Evolutionary conservation across 1,140 invertebrate genomes (phyloP).

Genomic region (Heliconius himera): DNA sequence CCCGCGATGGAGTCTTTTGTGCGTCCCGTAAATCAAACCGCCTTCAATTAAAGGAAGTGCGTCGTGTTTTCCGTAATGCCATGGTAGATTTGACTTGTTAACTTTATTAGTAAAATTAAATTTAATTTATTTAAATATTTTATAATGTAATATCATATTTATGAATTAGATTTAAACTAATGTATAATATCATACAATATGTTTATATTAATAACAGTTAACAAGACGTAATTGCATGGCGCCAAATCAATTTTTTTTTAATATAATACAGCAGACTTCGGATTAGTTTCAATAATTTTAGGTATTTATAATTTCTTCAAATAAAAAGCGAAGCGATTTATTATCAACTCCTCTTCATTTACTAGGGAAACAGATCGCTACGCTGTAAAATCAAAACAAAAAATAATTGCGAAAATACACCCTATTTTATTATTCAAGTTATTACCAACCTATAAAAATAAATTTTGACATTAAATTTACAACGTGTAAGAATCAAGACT

Average conservation of each 20-base stretch:
- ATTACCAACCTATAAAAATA: not conserved
- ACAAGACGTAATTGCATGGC: too few species aligned
- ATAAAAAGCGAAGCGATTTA: too few species aligned
- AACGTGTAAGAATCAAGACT: not conserved
- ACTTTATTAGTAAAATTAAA: constrained; percentile 27
- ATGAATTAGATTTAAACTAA: not conserved
- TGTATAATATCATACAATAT: too few species aligned
- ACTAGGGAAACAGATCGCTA: too few species aligned
- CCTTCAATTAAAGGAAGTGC: constrained; percentile 33
- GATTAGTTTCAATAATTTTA: too few species aligned
- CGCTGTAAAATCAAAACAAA: too few species aligned
- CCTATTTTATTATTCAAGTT: not conserved
- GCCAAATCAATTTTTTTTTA: not conserved
- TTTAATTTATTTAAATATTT: not conserved
- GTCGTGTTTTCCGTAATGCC: constrained; percentile 4
- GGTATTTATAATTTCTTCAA: too few species aligned
- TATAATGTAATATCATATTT: not conserved
- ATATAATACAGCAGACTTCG: not conserved
- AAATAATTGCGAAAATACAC: too few species aligned
- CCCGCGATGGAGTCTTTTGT: constrained; percentile 47
- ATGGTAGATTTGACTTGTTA: constrained; percentile 1
- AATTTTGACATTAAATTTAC: not conserved
- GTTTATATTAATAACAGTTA: too few species aligned
- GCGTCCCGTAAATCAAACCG: constrained; percentile 33
- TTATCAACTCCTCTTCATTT: too few species aligned